Base-by-base conservation (phyloP, 2,888 invertebrate genomes). In the Acrobasis consociella region DNA sequence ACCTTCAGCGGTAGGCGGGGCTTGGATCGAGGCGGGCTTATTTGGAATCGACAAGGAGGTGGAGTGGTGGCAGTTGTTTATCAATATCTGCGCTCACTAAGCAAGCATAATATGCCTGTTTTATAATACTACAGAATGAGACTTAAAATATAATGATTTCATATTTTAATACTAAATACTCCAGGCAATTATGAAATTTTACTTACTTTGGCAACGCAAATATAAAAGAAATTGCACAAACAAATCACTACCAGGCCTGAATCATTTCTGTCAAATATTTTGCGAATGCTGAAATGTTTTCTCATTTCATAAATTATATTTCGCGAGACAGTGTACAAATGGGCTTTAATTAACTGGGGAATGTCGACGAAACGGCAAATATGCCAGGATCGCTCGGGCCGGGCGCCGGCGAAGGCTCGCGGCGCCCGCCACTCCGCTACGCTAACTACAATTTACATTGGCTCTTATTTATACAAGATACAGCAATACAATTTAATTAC, bases 281-380 rank as follows among this genome's bases (percentile, higher is more conserved):
- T 69, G 70, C 71, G 77, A 80, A 76, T 70, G 73, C 71, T 75
- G 67, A 79, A 83, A 83, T 77, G 78, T 77, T 85, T 84, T 81
- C 82, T 81, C 78, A 80, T 86, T 86, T 83, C 80, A 86, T 85
- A 87, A 90, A 87, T 90, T 85, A 86, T 88, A 87, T 85, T 86
- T 85, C 79, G 77, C 80, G 80, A 87, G 88, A 88, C 87, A 86
- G 84, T 86, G 82, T 88, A 89, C 86, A 89, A 90, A 89, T 89
- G 87, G 87, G 83, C 85, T 89, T 89, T 89, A 91, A 91, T 91
- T 91, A 91, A 89, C 88, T 87, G 81, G 82, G 86, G 88, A 90
- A 89, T 89, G 88, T 82, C 81, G 85, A 82, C 78, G 79, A 85
- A 86, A 84, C 82, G 86, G 87, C 84, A 87, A 88, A 85, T 87